Evolutionary conservation across 2,888 invertebrate species (phyloP).

Genomic region (Tetheella fluctuosa): DNA sequence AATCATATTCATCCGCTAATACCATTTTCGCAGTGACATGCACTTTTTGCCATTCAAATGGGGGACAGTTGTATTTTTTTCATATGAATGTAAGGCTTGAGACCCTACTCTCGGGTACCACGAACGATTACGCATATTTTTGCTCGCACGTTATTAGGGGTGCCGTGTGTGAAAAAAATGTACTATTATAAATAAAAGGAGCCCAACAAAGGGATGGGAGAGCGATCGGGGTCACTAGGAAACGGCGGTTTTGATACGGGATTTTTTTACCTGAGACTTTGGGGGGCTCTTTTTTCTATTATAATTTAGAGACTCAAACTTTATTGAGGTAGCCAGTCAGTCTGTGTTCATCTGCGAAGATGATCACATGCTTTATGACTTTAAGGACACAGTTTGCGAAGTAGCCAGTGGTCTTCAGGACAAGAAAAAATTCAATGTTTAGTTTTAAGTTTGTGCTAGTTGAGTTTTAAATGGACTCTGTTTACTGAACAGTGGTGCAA

Average conservation of each 20-base stretch:
- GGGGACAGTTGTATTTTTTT: constrained; percentile 80
- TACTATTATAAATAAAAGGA: constrained; percentile 83
- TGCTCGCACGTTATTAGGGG: constrained; percentile 81
- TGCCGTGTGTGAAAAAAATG: constrained; percentile 82
- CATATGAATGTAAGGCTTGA: constrained; percentile 46
- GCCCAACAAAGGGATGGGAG: constrained; percentile 80
- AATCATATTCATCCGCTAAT: constrained; percentile 82
- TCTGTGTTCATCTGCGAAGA: constrained; percentile 83
- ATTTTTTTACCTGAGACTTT: constrained; percentile 79
- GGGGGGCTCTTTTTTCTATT: constrained; percentile 74
- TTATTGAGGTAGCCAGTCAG: constrained; percentile 79
- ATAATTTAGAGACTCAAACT: constrained; percentile 66
- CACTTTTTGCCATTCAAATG: constrained; percentile 83
- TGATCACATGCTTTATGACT: constrained; percentile 80
- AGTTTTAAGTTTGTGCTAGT: constrained; percentile 41
- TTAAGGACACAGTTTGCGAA: constrained; percentile 47
- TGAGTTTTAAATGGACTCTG: constrained; percentile 31
- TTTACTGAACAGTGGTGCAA: constrained; percentile 36
- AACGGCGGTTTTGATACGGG: constrained; percentile 83
- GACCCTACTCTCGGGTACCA: constrained; percentile 45
- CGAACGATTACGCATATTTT: constrained; percentile 81
- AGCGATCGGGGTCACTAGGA: constrained; percentile 84
- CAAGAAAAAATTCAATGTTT: constrained; percentile 36
- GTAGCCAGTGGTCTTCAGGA: constrained; percentile 69
- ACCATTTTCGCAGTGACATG: constrained; percentile 81